Base-by-base conservation (phyloP, 2,113 vertebrate species). In the Salvelinus sp. region DNA sequence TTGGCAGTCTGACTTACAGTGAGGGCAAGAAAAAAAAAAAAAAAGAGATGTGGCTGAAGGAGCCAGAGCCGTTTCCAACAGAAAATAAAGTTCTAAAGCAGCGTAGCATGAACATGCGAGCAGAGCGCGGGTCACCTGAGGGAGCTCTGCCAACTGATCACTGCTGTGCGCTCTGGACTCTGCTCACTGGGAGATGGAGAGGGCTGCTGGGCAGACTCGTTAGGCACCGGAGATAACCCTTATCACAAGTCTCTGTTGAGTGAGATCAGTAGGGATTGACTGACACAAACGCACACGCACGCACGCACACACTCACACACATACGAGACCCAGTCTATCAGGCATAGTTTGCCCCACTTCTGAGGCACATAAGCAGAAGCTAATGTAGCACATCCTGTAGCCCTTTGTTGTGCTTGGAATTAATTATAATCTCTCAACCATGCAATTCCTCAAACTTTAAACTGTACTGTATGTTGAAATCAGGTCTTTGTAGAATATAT, bases 211-310 rank as follows among this genome's bases (percentile, higher is more conserved):
- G 76, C 71, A 22, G 80, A 90, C 82, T 91, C 77, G 79, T 89
- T 90, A 88, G 85, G 80, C 75, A 22, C 69, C 67, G 65, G 74
- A 89, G 88, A 91, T 89, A 88, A 90, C 54, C 83, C 87, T 89
- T 88, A 91, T 90, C 89, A 75, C 85, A 73, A 83, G 83, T 84
- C 85, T 76, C 7, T 65, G 73, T 80, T 86, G 86, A 88, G 83
- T 65, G 83, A 73, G 85, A 87, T 84, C 81, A 88, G 79, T 76
- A 16, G 81, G 84, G 82, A 79, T 69, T 74, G 82, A 82, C 78
- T 38, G 25, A 44, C 7, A 69, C 33, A 69, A 6, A 38, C 30
- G n/a, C 33, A 22, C 30, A 69, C 20, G 6, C 28, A 33, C 28
- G 10, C 28, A 33, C 28, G 10, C 28, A 20, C 66, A n/a, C 30